Evolutionary conservation across 2,113 vertebrate genomes (phyloP).

Genomic region (Chunga burmeisteri): DNA sequence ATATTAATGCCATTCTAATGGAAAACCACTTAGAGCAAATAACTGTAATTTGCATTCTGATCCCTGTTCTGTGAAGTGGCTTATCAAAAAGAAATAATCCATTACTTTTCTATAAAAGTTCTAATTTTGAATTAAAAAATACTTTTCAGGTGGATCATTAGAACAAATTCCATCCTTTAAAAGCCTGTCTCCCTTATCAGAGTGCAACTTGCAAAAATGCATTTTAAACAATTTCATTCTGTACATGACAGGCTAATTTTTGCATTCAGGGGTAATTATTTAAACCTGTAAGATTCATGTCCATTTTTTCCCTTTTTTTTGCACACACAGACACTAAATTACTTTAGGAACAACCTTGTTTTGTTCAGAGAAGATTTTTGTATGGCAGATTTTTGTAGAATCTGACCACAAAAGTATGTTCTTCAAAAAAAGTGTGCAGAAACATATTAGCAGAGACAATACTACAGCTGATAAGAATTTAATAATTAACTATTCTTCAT

Average conservation of each 20-base stretch:
- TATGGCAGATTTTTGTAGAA: neutral
- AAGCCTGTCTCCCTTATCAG: slow-evolving; percentile 21
- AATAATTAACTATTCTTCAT: neutral
- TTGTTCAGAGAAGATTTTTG: neutral
- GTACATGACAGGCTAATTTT: slow-evolving; percentile 41
- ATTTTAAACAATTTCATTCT: slow-evolving; percentile 44
- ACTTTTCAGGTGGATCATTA: slow-evolving; percentile 56
- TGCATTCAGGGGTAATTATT: slow-evolving; percentile 17
- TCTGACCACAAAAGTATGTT: neutral
- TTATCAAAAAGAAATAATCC: slow-evolving; percentile 67
- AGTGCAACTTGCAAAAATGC: slow-evolving; percentile 3
- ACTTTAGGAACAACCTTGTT: neutral
- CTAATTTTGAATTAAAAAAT: slow-evolving; percentile 65
- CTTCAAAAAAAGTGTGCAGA: neutral
- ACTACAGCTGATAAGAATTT: neutral
- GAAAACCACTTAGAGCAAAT: slow-evolving; percentile 72
- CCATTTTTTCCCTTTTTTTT: neutral
- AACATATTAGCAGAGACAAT: neutral
- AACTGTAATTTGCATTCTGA: slow-evolving; percentile 71
- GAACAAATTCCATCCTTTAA: slow-evolving; percentile 20
- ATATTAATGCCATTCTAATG: slow-evolving; percentile 67
- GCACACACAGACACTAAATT: neutral
- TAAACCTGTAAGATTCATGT: neutral
- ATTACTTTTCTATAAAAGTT: slow-evolving; percentile 59
- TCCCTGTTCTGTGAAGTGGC: slow-evolving; percentile 57